These are phyloP conservation scores for Pogoniulus pusillus DNA, from an alignment of 2,797 vertebrate genomes.

Conservation along the genomic window DNA sequence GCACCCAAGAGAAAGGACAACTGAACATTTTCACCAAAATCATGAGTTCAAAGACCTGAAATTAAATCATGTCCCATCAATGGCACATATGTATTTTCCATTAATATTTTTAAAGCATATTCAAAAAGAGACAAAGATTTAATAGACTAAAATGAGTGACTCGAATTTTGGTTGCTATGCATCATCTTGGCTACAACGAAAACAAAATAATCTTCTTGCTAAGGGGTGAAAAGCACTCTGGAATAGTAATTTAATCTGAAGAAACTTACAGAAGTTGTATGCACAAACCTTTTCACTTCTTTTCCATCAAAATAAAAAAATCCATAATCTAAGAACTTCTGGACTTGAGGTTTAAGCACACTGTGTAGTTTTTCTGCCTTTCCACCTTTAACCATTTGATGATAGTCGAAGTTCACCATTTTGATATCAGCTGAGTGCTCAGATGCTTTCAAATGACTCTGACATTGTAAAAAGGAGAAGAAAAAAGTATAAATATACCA, in stretches of 20 bases:
- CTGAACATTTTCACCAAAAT: neutral
- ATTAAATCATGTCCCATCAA: neutral
- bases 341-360: conserved; percentile 90
- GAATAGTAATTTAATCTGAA: neutral
- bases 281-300: conserved; percentile 86
- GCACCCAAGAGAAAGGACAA: neutral
- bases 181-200: neutral
- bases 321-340: conserved; percentile 90
- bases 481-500: neutral
- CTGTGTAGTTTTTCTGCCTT: conserved; percentile 92
- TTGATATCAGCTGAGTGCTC: conserved; percentile 87
- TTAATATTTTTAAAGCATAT: neutral
- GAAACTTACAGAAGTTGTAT: neutral
- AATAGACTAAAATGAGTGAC: neutral
- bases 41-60: neutral
- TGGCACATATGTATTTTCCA: neutral
- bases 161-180: neutral
- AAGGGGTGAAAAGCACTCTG: neutral
- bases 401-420: conserved; percentile 99
- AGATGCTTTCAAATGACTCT: conserved; percentile 97
- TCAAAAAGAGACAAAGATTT: neutral
- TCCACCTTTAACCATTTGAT: conserved; percentile 96
- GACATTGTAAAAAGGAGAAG: conserved; percentile 31
- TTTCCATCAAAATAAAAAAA: conserved; percentile 92
- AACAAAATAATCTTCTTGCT: neutral